These are phyloP conservation scores for Luffia ferchaultella DNA, from an alignment of 2,888 invertebrate genomes.

Conservation along the genomic window DNA sequence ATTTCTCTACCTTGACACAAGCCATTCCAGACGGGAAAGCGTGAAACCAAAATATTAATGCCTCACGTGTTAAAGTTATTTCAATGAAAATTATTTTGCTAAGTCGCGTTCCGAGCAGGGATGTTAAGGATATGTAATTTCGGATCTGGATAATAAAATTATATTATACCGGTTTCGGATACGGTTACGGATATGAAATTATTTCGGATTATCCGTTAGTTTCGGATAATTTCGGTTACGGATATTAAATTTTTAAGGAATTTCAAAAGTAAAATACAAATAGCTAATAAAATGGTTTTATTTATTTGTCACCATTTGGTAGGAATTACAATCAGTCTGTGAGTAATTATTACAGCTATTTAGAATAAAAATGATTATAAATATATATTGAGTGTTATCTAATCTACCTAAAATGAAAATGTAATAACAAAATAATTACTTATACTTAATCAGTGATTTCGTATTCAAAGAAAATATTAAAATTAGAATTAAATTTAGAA, in stretches of 20 bases:
- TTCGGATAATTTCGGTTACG: slow-evolving; percentile 5
- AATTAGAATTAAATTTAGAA: not conserved
- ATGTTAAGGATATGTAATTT: slow-evolving; percentile 1
- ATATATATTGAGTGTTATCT: not conserved
- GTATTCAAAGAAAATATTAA: not conserved
- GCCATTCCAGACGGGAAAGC: too few relatives aligned
- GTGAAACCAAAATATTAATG: too few relatives aligned
- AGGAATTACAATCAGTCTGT: not conserved
- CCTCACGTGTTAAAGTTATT: too few relatives aligned
- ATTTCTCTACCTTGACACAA: too few relatives aligned
- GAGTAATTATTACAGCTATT: not conserved
- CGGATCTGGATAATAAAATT: not conserved
- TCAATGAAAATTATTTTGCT: too few relatives aligned
- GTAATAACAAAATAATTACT: not conserved
- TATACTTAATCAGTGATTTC: not conserved
- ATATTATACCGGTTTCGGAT: slow-evolving; percentile 2
- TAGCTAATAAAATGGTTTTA: not conserved
- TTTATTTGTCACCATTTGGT: not conserved
- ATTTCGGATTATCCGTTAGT: slow-evolving; percentile 3
- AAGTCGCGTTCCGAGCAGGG: too few relatives aligned
- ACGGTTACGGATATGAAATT: slow-evolving; percentile 2
- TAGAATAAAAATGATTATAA: not conserved
- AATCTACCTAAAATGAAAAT: not conserved
- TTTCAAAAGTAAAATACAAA: not conserved
- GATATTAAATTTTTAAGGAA: slow-evolving; percentile 3